Percentiles rank a stretch among this genome's conserved stretches.
These are phyloP conservation scores for Sparus aurata DNA, from an alignment of 2,797 vertebrate species.

Conservation along the genomic window DNA sequence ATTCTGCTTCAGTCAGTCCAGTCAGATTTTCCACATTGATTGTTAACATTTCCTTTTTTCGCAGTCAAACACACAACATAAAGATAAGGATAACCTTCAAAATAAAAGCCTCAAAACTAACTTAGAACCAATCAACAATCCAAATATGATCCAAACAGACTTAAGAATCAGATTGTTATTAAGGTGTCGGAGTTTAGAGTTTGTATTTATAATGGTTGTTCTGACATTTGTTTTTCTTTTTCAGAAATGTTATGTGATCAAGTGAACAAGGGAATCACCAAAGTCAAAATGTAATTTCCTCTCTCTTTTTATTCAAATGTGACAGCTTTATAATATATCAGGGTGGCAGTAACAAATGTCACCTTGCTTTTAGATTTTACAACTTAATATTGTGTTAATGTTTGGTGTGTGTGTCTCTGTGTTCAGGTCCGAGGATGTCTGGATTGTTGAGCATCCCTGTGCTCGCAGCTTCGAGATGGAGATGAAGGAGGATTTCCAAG, in stretches of 20 bases:
- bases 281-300: slow-evolving; percentile 69
- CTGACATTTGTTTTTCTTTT: slow-evolving; percentile 17
- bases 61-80: not conserved
- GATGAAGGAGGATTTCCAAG: slow-evolving; percentile 63
- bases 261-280: not conserved
- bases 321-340: not conserved
- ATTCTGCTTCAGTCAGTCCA: not conserved
- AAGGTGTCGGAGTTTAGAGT: not conserved
- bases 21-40: not conserved
- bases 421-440: slow-evolving; percentile 17
- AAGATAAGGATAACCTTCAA: not conserved
- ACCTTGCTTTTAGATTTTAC: too few relatives aligned
- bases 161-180: not conserved
- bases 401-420: slow-evolving; percentile 13
- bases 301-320: slow-evolving; percentile 1
- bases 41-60: not conserved
- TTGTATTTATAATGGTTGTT: not conserved
- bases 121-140: not conserved
- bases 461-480: slow-evolving; percentile 61
- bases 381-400: not conserved
- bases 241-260: slow-evolving; percentile 73
- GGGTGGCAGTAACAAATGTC: slow-evolving; percentile 9
- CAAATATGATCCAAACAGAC: not conserved
- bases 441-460: slow-evolving; percentile 50
- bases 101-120: not conserved